Percentiles rank a stretch among this genome's conserved stretches.
phyloP scores from a whole-genome alignment of 2,888 invertebrate species.

The Latrodectus hesperus region DNA sequence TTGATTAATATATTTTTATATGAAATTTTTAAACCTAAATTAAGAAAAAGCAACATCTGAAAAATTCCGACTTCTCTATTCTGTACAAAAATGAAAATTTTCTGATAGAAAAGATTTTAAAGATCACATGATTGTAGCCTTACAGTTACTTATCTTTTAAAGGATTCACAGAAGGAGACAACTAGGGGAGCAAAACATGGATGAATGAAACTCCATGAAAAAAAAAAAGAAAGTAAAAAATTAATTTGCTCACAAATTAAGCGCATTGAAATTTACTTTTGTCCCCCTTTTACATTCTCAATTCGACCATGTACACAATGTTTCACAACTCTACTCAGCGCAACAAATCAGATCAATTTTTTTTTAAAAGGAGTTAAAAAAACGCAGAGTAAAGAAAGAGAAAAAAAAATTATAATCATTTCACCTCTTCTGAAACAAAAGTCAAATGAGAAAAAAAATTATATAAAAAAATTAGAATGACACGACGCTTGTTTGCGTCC shows the following conservation, averaged over 20 bases:
- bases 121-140: no score
- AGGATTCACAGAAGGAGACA: no score
- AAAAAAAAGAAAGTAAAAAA: background rate
- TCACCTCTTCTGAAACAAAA: conserved; percentile 24
- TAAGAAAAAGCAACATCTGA: no score
- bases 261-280: background rate
- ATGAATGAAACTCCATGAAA: background rate
- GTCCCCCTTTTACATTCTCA: conserved; percentile 5
- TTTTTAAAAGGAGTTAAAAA: background rate
- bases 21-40: no score
- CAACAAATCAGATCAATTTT: background rate
- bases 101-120: no score
- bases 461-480: conserved; percentile 27
- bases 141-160: no score
- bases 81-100: no score
- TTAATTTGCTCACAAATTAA: conserved; percentile 6
- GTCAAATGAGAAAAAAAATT: conserved; percentile 15
- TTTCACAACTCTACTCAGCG: conserved; percentile 3
- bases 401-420: conserved; percentile 34
- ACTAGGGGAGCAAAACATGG: background rate
- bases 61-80: no score
- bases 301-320: conserved; percentile 5
- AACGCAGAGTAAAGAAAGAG: background rate
- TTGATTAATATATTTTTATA: no score
- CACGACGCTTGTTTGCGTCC: conserved; percentile 3